These are phyloP conservation scores for Theristicus caerulescens DNA, from an alignment of 2,113 vertebrate species.

Conservation along the genomic window DNA sequence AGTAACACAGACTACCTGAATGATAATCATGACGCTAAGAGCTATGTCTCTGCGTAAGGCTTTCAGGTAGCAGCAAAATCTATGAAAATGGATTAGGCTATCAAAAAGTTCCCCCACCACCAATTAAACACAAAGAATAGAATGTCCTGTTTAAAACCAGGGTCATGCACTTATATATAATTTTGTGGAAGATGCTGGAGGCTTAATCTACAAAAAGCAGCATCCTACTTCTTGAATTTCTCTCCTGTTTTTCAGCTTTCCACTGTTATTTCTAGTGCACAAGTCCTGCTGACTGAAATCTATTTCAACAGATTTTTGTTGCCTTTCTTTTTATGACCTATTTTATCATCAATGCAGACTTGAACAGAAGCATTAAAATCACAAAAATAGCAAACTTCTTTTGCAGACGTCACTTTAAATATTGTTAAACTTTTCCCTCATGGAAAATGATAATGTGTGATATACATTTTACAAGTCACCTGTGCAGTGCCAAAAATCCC, in stretches of 20 bases:
- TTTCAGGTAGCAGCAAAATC: not conserved
- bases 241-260: not conserved
- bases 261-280: not conserved
- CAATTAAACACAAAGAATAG: not conserved
- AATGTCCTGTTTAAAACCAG: not conserved
- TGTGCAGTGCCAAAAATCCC: not conserved
- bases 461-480: not conserved
- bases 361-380: not conserved
- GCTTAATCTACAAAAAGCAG: not conserved
- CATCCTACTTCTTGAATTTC: not conserved
- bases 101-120: not conserved
- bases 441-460: not conserved
- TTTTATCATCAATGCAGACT: not conserved
- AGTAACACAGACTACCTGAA: not conserved
- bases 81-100: not conserved
- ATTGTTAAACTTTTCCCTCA: not conserved
- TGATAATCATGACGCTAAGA: not conserved
- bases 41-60: not conserved
- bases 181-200: not conserved
- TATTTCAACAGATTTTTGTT: not conserved
- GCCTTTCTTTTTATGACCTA: not conserved
- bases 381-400: not conserved
- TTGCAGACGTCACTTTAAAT: not conserved
- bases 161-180: constrained; percentile 10
- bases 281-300: not conserved